phyloP scores from a whole-genome alignment of 2,113 vertebrate genomes.

The Amblyornis subalaris region DNA sequence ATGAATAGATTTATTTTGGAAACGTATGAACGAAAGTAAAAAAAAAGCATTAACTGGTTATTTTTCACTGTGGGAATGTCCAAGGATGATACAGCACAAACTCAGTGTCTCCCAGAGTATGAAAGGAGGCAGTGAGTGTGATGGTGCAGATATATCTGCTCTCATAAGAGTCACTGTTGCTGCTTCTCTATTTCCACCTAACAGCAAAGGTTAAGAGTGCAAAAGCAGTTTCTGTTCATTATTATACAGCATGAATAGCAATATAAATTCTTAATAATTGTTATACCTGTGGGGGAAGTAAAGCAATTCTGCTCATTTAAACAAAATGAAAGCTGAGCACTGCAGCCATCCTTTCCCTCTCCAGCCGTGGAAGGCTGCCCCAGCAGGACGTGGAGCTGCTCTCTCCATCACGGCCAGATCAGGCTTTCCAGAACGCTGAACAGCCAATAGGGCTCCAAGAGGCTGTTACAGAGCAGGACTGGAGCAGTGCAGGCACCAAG shows the following conservation, averaged over 20 bases:
- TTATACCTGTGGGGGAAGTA: constrained; percentile 43
- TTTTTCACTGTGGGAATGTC: background rate
- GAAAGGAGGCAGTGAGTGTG: background rate
- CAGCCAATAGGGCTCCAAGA: background rate
- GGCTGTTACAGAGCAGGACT: background rate
- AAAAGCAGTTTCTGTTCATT: constrained; percentile 27
- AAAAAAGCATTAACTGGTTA: background rate
- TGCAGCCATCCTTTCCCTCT: background rate
- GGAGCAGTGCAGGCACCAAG: background rate
- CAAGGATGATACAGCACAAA: background rate
- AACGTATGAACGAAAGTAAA: background rate
- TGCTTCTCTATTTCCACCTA: background rate
- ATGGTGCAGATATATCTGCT: background rate
- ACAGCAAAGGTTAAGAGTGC: constrained; percentile 42
- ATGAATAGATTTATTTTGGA: constrained; percentile 11
- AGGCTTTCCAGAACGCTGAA: background rate
- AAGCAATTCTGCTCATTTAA: constrained; percentile 30
- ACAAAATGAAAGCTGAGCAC: background rate
- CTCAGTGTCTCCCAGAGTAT: background rate
- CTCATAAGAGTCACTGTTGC: background rate
- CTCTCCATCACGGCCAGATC: background rate
- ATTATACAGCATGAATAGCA: constrained; percentile 48
- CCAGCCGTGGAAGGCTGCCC: background rate
- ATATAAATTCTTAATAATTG: constrained; percentile 58
- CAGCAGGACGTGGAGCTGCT: background rate